Conservation (phyloP, 2,888 invertebrate genomes). For the Nasonia oneida region DNA sequence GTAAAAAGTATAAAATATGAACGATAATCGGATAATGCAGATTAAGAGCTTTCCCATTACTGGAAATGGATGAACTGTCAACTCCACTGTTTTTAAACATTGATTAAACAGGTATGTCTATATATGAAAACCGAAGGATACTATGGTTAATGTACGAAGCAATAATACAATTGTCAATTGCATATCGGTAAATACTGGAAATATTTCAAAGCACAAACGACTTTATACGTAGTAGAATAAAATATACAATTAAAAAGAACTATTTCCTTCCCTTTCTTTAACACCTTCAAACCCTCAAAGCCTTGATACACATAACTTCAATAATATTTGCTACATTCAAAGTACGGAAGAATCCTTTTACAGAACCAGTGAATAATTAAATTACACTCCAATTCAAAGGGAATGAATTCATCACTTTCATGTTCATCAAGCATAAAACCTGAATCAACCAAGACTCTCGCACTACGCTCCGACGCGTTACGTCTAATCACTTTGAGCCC, state of each 20-base stretch:
- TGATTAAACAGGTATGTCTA: constrained; percentile 5
- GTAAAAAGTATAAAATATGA: constrained; percentile 54
- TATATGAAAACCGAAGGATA: too few species aligned
- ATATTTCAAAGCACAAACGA: too few species aligned
- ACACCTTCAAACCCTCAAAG: too few species aligned
- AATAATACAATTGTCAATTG: too few species aligned
- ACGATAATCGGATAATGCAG: constrained; percentile 54
- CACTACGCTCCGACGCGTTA: neutral
- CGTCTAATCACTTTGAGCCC: neutral
- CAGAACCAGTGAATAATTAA: too few species aligned
- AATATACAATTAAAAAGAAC: neutral
- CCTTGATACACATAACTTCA: neutral
- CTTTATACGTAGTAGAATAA: neutral
- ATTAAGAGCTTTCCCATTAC: constrained; percentile 53
- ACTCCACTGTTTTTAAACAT: constrained; percentile 22
- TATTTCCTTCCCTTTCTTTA: neutral
- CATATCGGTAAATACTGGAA: too few species aligned
- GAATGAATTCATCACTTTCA: too few species aligned
- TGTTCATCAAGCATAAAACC: too few species aligned
- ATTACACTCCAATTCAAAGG: too few species aligned
- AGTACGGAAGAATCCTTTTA: too few species aligned
- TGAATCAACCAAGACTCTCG: neutral
- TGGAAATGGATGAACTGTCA: constrained; percentile 39
- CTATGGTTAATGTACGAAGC: too few species aligned
- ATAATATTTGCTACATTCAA: neutral